Evolutionary conservation across 2,888 invertebrate genomes (phyloP).

Genomic region (Leistus spinibarbis): DNA sequence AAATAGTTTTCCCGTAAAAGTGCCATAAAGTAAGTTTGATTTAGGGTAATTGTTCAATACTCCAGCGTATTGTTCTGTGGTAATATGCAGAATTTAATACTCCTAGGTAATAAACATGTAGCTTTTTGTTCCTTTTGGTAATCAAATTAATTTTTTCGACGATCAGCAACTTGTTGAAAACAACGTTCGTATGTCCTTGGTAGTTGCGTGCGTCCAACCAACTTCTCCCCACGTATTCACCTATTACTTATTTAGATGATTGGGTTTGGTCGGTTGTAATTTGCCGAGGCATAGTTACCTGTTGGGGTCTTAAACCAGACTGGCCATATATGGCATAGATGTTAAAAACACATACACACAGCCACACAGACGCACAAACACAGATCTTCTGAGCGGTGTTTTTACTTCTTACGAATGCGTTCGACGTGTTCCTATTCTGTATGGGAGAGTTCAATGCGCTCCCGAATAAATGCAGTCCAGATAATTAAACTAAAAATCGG

Average conservation of each 20-base stretch:
- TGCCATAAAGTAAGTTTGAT: too few relatives aligned
- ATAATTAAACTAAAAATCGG: slow-evolving; percentile 28
- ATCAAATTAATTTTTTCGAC: slow-evolving; percentile 18
- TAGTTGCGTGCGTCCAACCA: background rate
- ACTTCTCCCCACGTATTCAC: background rate
- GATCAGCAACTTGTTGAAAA: slow-evolving; percentile 24
- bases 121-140: background rate
- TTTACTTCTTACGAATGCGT: background rate
- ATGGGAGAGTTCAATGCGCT: background rate
- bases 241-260: background rate
- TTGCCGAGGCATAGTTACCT: slow-evolving; percentile 33
- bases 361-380: background rate
- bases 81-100: background rate
- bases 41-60: too few relatives aligned
- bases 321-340: slow-evolving; percentile 36
- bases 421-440: background rate
- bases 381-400: background rate
- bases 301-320: slow-evolving; percentile 31
- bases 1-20: too few relatives aligned
- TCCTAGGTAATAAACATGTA: background rate
- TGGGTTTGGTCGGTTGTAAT: slow-evolving; percentile 25
- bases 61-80: too few relatives aligned
- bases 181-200: slow-evolving; percentile 32
- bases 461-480: slow-evolving; percentile 28
- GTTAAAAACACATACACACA: slow-evolving; percentile 13